phyloP scores from a whole-genome alignment of 2,797 vertebrate genomes.

The Melanotaenia pygmaea region DNA sequence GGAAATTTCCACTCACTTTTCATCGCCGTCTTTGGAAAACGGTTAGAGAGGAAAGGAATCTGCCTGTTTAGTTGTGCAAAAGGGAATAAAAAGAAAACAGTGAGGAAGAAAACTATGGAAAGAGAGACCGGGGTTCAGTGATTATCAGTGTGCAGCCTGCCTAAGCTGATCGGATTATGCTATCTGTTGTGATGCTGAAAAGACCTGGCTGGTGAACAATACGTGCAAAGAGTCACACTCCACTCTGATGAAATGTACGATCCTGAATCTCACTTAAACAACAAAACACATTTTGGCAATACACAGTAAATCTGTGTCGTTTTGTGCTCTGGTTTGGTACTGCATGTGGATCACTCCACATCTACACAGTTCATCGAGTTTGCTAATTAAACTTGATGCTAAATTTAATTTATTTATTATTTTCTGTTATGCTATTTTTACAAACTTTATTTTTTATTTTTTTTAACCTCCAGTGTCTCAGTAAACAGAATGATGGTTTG shows the following conservation, averaged over 20 bases:
- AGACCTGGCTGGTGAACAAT: conserved; percentile 42
- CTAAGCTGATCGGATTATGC: conserved; percentile 36
- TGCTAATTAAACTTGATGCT: background rate
- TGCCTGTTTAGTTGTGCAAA: conserved; percentile 31
- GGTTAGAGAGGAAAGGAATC: conserved; percentile 16
- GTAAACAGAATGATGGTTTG: too few relatives aligned
- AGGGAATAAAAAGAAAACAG: background rate
- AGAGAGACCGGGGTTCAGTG: background rate
- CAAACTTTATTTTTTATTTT: too few relatives aligned
- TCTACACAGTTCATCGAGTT: conserved; percentile 4
- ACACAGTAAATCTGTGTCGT: background rate
- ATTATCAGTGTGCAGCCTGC: conserved; percentile 30
- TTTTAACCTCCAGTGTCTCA: too few relatives aligned
- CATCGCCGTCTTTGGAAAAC: conserved; percentile 37
- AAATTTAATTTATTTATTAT: background rate
- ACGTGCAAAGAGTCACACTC: conserved; percentile 21
- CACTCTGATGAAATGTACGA: conserved; percentile 6
- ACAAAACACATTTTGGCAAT: conserved; percentile 8
- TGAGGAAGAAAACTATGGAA: conserved; percentile 2
- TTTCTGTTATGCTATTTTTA: background rate
- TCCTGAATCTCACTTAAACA: conserved; percentile 2
- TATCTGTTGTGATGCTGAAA: conserved; percentile 44
- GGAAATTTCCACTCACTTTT: conserved; percentile 62
- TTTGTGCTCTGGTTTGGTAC: background rate
- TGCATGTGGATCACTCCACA: background rate